Conservation (phyloP, 2,797 vertebrate species). For the Neoniphon sammara region DNA sequence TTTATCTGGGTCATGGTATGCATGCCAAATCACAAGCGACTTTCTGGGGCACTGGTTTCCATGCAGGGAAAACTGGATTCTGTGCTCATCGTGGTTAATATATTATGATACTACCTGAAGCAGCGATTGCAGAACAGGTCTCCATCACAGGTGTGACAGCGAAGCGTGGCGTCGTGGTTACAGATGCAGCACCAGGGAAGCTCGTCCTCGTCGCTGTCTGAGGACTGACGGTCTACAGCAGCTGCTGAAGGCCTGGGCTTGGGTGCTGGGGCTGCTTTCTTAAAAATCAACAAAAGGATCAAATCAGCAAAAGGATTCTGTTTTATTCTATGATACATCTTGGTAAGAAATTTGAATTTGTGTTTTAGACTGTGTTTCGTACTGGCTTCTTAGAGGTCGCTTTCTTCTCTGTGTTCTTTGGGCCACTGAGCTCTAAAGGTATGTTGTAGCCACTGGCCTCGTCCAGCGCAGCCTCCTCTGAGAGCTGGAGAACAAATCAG, state of each 20-base stretch:
- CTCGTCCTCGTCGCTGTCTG: conserved; percentile 89
- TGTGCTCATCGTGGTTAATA: not conserved
- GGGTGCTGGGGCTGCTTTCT: conserved; percentile 37
- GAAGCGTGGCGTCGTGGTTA: conserved; percentile 89
- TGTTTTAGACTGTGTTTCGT: conserved; percentile 15
- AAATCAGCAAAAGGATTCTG: conserved; percentile 10
- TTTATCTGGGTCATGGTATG: conserved; percentile 72
- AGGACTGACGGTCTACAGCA: conserved; percentile 59
- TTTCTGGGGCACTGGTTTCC: conserved; percentile 42
- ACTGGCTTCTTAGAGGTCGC: conserved; percentile 70
- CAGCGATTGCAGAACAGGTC: conserved; percentile 95
- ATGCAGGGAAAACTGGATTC: conserved; percentile 13
- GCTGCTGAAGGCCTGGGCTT: conserved; percentile 55
- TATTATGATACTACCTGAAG: conserved; percentile 84
- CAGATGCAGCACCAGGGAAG: conserved; percentile 99
- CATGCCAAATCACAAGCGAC: conserved; percentile 62
- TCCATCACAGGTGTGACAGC: conserved; percentile 91
- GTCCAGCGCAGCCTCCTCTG: conserved; percentile 92
- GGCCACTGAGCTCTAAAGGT: conserved; percentile 81
- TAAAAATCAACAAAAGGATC: conserved; percentile 19
- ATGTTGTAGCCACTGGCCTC: conserved; percentile 96
- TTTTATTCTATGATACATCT: not conserved
- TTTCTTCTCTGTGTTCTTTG: conserved; percentile 77
- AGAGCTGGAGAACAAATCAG: conserved; percentile 82
- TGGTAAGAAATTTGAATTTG: not conserved